Conservation (phyloP, 2,888 invertebrate species). For the Bruchidius siliquastri region DNA sequence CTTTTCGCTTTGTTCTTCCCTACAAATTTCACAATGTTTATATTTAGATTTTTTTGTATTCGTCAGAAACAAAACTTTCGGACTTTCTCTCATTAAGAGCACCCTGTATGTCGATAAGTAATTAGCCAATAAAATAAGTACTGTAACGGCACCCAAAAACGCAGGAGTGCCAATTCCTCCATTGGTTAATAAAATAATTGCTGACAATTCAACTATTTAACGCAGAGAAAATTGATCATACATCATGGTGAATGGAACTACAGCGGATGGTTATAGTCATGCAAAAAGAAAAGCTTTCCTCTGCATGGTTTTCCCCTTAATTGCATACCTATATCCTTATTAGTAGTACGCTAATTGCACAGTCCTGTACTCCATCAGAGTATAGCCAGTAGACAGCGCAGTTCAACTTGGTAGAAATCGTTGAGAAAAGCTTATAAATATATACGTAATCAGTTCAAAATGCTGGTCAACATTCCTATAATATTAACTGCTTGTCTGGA, state of each 20-base stretch:
- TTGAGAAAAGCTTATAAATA: not conserved
- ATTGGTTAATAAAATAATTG: not conserved
- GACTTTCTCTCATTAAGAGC: no score
- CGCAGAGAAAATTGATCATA: not conserved
- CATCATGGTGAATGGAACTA: not conserved
- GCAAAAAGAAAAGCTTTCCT: not conserved
- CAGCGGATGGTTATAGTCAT: not conserved
- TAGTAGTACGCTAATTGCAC: not conserved
- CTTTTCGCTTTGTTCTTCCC: no score
- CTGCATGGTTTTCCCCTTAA: not conserved
- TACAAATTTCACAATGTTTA: no score
- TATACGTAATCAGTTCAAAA: not conserved
- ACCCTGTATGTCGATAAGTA: no score
- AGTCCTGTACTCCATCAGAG: not conserved
- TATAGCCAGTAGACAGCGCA: not conserved
- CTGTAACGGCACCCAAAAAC: not conserved
- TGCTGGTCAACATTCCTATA: no score
- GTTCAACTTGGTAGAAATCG: not conserved
- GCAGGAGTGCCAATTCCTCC: not conserved
- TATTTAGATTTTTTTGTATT: no score
- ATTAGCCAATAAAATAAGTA: not conserved
- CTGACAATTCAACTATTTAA: not conserved
- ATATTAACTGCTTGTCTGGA: no score
- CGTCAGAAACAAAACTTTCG: no score
- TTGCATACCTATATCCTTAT: not conserved